Evolutionary conservation across 2,888 invertebrate genomes (phyloP), one percentile per base, ranked within the genome.

Genomic region (Tinea trinotella): DNA sequence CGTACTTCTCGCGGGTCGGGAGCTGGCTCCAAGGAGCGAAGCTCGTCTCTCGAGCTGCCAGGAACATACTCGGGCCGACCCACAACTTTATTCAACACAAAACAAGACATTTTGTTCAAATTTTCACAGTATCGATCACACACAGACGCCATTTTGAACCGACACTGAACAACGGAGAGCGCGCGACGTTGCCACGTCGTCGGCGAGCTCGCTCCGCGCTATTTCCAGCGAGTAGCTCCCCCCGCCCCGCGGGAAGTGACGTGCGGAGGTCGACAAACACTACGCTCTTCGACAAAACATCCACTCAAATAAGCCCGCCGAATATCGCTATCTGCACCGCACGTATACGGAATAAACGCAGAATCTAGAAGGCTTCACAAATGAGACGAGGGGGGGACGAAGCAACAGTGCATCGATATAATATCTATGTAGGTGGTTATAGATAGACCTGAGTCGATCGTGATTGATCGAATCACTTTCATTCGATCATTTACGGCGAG

Each of bases 121-220:
- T 76, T 78, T 75, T 73, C 84, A 76, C 84, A 68, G 78, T 84
- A 85, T 85, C 81, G 85, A 85, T 85, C 85, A 85, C 85, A 74
- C 85, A 83, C 84, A 75, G 76, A 70, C 83, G 84, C 85, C 84
- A 85, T 85, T 84, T 85, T 85, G 84, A 79, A 81, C 78, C 75
- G 81, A 81, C 82, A 84, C 84, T 84, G 79, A 24, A 34, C 44
- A 6, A n/a, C 13, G 12, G 64, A 63, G 70, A 69, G 70, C 67
- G 68, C 63, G 84, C 82, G 80, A 76, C 82, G 84, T 82, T 83
- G 84, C 84, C 84, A 83, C 84, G 83, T 83, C 74, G 81, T 70
- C 7, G 61, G 12, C 22, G 15, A 34, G 54, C 56, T 22, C 67
- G 72, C 75, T 75, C 70, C 76, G 73, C 76, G 72, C 84, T 84